Evolutionary conservation across 2,113 vertebrate species (phyloP), one percentile per base, ranked within the genome.

Genomic region (Microtus pennsylvanicus): DNA sequence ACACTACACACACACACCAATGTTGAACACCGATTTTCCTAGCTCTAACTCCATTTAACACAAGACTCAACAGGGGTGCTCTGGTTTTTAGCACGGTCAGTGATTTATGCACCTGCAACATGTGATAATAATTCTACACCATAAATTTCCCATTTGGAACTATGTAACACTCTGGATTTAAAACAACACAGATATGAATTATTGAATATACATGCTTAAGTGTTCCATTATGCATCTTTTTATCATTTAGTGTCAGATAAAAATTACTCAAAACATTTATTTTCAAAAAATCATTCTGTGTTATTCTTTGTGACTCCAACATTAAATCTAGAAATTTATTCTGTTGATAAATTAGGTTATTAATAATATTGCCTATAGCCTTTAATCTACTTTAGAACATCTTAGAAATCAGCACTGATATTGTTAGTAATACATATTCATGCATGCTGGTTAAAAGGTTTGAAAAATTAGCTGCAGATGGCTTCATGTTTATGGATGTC

Each of bases 401-500:
- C 61, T 87, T 63, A 61, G 61, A 94, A 95, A 93, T 76, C 58
- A 89, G 45, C 75, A 21, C 30, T 76, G 67, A 95, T 92, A 83
- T 42, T n/a, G 91, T 96, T 75, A 82, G 81, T 93, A 94, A 97
- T 96, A 89, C 96, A 97, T 96, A 97, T 96, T 97, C 92, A 97
- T 94, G 86, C 89, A 42, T 87, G 67, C 77, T 90, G 94, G 52
- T 63, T 96, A 95, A 97, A 96, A 82, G 72, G 13, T 95, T 96
- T 97, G 88, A 97, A 94, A 96, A 97, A 97, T 95, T 92, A 97
- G 88, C 92, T 94, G 45, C 92, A 97, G 94, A 97, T 96, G 89
- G 89, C 42, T 97, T 96, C 94, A 96, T 97, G 92, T 96, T 97
- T 97, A 97, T 97, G 97, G 88, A 97, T 96, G n/a, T 93, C 92